Base-by-base conservation (phyloP, 1,140 invertebrate species). In the Aethina tumida region DNA sequence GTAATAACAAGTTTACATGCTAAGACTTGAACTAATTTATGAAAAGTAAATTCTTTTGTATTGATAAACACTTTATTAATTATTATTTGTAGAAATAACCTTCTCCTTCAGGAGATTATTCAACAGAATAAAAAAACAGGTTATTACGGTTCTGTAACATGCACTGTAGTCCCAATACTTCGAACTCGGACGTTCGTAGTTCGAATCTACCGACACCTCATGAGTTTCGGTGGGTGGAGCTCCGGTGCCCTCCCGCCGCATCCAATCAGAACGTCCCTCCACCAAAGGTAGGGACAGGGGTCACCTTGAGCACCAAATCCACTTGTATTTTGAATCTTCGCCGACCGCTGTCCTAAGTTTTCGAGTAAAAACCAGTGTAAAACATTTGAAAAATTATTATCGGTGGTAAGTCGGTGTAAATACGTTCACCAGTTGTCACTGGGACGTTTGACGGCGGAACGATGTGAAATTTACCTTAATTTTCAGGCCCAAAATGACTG, bases 401-500 rank as follows among this genome's bases (percentile, higher is more conserved):
- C 22, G 15, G 18, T 33, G n/a, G 18, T 28, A 29, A 12, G 17
- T 15, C 18, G 6, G 3, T 7, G 24, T 7, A 7, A 10, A n/a
- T 18, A 8, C 9, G 18, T 7, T 38, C 8, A n/a, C 21, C 26
- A 37, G 19, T 43, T 18, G 12, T n/a, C 13, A 6, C 28, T 36
- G 29, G 9, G 18, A 28, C 37, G 18, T 12, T 41, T 21, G n/a
- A 20, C 30, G 12, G 20, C n/a, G 31, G n/a, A 9, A 5, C 4
- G 10, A 32, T 24, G 8, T 32, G 5, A 18, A 31, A 13, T 14
- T 31, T 12, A 20, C n/a, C 35, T 14, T 27, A 5, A 27, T 18
- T 29, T 43, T 52, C 39, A 42, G 17, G 41, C 29, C 19, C 31
- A 43, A 42, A 12, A 75, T 76, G 61, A 75, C 77, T 50, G 67